Conservation (phyloP, 1,140 invertebrate species). For the Sipha flava region DNA sequence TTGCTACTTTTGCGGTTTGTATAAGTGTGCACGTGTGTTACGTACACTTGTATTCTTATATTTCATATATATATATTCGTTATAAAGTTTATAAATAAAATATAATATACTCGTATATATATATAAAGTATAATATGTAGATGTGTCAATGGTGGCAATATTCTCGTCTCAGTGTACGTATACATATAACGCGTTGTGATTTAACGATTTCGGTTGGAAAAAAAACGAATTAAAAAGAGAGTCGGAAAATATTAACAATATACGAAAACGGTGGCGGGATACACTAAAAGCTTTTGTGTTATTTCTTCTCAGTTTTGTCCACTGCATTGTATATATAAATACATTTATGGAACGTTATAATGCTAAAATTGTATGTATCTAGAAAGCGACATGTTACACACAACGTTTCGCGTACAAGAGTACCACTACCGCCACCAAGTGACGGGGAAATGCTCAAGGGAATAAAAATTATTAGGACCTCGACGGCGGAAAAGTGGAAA, state of each 20-base stretch:
- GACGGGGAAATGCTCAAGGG: not conserved
- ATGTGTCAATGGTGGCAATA: too few species aligned
- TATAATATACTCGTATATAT: too few species aligned
- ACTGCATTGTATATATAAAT: not conserved
- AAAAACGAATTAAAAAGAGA: not conserved
- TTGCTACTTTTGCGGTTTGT: too few species aligned
- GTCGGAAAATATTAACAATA: not conserved
- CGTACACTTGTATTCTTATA: too few species aligned
- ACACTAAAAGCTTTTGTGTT: slow-evolving; percentile 12
- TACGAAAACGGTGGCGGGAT: not conserved
- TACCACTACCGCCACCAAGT: not conserved
- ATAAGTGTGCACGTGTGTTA: too few species aligned
- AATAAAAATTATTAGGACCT: slow-evolving; percentile 14
- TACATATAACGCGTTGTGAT: too few species aligned
- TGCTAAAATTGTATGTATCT: not conserved
- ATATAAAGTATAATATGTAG: too few species aligned
- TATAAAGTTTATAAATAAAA: too few species aligned
- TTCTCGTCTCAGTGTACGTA: too few species aligned
- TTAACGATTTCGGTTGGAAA: too few species aligned
- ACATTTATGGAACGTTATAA: not conserved
- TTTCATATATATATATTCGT: too few species aligned
- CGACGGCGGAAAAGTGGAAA: slow-evolving; percentile 19
- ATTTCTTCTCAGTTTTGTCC: not conserved
- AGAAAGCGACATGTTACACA: slow-evolving; percentile 11
- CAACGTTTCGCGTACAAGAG: not conserved